Evolutionary conservation across 2,888 invertebrate genomes (phyloP).

Genomic region (Gortyna flavago): DNA sequence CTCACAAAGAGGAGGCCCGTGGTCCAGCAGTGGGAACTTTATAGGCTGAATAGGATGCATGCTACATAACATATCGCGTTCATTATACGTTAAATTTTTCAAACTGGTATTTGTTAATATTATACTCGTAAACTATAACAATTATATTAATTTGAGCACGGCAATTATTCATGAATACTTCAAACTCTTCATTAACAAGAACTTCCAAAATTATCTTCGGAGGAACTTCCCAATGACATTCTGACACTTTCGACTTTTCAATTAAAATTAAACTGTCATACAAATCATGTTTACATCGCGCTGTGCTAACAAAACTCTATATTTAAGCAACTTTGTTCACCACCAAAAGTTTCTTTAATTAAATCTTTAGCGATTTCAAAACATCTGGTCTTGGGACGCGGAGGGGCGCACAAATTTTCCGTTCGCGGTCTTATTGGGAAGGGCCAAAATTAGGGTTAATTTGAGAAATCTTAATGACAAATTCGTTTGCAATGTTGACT

Average conservation of each 20-base stretch:
- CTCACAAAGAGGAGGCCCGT: neutral
- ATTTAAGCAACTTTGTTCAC: slow-evolving; percentile 75
- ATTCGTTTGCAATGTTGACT: slow-evolving; percentile 61
- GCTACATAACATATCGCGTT: neutral
- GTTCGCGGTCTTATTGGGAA: slow-evolving; percentile 65
- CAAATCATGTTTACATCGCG: slow-evolving; percentile 69
- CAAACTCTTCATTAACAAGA: slow-evolving; percentile 23
- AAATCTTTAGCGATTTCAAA: slow-evolving; percentile 81
- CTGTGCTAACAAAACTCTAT: slow-evolving; percentile 68
- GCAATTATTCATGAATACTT: slow-evolving; percentile 28
- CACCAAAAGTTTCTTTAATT: slow-evolving; percentile 79
- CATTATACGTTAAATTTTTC: neutral
- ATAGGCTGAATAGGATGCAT: neutral
- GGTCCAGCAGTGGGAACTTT: neutral
- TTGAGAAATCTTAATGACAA: slow-evolving; percentile 62
- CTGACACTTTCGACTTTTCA: slow-evolving; percentile 56
- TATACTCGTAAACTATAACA: neutral
- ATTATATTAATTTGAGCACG: neutral
- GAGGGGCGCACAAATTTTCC: slow-evolving; percentile 65
- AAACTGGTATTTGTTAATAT: neutral
- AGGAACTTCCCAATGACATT: slow-evolving; percentile 42
- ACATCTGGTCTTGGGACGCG: slow-evolving; percentile 75
- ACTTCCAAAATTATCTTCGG: slow-evolving; percentile 36
- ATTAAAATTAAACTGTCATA: slow-evolving; percentile 68
- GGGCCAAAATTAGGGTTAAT: slow-evolving; percentile 60